Base-by-base conservation (phyloP, 1,140 invertebrate species). In the Cydia strobilella region DNA sequence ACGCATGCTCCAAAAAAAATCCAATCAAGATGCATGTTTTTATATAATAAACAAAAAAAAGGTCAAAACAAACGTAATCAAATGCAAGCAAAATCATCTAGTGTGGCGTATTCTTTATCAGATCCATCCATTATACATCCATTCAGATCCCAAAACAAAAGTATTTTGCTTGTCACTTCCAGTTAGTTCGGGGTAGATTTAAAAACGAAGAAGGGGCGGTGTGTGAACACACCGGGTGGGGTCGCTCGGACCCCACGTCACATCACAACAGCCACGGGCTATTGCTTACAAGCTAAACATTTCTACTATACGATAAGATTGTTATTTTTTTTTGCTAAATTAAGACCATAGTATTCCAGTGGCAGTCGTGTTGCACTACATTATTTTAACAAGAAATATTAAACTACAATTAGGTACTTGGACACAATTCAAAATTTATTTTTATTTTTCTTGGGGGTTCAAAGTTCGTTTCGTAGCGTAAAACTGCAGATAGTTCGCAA, bases 181-280 rank as follows among this genome's bases (percentile, higher is more conserved):
- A 69, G 65, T 35, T 35, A 18, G 7, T 7, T 6, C 18, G 20
- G n/a, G 7, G 54, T 39, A 39, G 13, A 18, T 69, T 69, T 69
- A 69, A 69, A 66, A 69, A 69, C 65, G 35, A 74, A 20, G 74
- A 74, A 74, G 78, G 79, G 84, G 79, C 79, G 80, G 74, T 82
- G 84, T 86, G 80, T 80, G 84, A 87, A 84, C 80, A 79, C 72
- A 66, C 79, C 79, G 83, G 81, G 79, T 81, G 82, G 83, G 81
- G 83, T 78, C 74, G 62, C 59, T 48, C 69, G 42, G 39, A 71
- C 74, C 71, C 74, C 79, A 76, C 79, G 74, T 75, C 82, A 80
- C 82, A 80, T 85, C 81, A 84, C 79, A 84, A 85, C 79, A 81
- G 83, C 80, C 78, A 77, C 78, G 76, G 80, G 79, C 84, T 79